A percentile compares a stretch with the other conserved stretches of the same genome.
Conservation (phyloP, 2,888 invertebrate genomes). For the Hypsopygia costalis region DNA sequence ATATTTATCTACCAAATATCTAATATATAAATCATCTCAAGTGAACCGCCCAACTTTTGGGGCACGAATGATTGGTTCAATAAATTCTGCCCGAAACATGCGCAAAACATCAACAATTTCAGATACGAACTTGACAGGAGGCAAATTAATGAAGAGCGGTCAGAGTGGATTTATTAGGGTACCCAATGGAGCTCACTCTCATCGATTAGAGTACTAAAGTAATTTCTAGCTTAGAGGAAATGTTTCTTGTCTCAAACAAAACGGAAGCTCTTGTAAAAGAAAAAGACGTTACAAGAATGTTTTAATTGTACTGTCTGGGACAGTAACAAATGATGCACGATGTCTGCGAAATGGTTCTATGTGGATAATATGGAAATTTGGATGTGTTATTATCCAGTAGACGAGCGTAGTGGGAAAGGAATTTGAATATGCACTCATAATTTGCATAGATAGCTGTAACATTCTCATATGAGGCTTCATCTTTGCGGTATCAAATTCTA, state of each 20-base stretch:
- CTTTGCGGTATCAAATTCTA: too few relatives aligned
- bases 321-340: constrained; percentile 8
- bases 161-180: constrained; percentile 65
- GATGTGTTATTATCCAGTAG: background rate
- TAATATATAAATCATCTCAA: constrained; percentile 40
- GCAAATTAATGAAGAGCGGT: constrained; percentile 70
- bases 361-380: background rate
- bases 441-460: background rate
- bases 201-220: constrained; percentile 37
- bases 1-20: constrained; percentile 2
- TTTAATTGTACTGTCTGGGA: constrained; percentile 5
- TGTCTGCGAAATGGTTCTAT: background rate
- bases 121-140: constrained; percentile 64
- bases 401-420: background rate
- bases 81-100: constrained; percentile 61
- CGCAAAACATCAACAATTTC: constrained; percentile 74
- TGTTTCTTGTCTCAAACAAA: constrained; percentile 7
- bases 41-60: constrained; percentile 42
- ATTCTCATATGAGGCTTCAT: too few relatives aligned
- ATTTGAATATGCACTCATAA: background rate
- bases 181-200: constrained; percentile 36
- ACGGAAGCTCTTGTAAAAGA: constrained; percentile 3
- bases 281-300: constrained; percentile 6
- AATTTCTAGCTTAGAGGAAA: constrained; percentile 15
- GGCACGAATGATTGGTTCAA: constrained; percentile 56